phyloP scores from a whole-genome alignment of 2,888 invertebrate species.

The Globia sparganii region DNA sequence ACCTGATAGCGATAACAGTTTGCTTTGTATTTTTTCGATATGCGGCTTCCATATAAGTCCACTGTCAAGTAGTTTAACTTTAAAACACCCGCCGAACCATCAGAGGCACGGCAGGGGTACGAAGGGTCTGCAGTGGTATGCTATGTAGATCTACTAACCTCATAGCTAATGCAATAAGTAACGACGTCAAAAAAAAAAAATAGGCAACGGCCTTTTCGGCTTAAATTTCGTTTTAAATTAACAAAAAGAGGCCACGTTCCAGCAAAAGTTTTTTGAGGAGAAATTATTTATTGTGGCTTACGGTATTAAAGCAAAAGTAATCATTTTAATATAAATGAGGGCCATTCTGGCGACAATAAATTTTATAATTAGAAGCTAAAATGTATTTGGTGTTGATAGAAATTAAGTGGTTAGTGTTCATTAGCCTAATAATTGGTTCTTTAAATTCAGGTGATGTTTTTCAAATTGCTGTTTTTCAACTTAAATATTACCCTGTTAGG shows the following conservation, averaged over 20 bases:
- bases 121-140: too few relatives aligned
- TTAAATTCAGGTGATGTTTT: constrained; percentile 62
- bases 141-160: constrained; percentile 23
- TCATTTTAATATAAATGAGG: constrained; percentile 70
- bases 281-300: constrained; percentile 69
- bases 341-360: constrained; percentile 54
- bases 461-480: not conserved
- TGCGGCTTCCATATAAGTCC: too few relatives aligned
- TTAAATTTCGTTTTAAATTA: constrained; percentile 65
- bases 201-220: constrained; percentile 35
- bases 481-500: not conserved
- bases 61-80: too few relatives aligned
- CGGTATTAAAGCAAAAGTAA: constrained; percentile 68
- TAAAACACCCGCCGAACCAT: too few relatives aligned
- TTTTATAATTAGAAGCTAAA: constrained; percentile 62
- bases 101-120: too few relatives aligned
- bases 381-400: constrained; percentile 49
- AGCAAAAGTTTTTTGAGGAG: constrained; percentile 62
- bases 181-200: constrained; percentile 54
- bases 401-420: constrained; percentile 21
- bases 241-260: constrained; percentile 65
- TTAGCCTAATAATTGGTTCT: constrained; percentile 34
- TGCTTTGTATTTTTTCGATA: too few relatives aligned
- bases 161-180: constrained; percentile 39
- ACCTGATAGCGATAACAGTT: too few relatives aligned